Base-by-base conservation (phyloP, 2,888 invertebrate species). In the Lymantria monacha region DNA sequence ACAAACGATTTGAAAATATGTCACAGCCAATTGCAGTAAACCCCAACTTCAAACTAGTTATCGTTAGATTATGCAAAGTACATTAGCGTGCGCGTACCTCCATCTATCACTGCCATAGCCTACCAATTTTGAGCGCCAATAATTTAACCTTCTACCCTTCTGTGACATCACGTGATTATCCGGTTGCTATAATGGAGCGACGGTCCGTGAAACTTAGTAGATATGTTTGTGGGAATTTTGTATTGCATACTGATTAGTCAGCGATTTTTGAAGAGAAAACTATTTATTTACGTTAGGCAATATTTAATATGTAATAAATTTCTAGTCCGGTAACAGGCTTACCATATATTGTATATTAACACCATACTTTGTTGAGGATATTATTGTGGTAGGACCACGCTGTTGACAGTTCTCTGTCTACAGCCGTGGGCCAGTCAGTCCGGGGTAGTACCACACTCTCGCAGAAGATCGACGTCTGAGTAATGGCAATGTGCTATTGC, bases 71-170 rank as follows among this genome's bases (percentile, higher is more conserved):
- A 38, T 46, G 40, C 47, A 49, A 31, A 55, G 48, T 55, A 54
- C 55, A 49, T 58, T 65, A 55, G 41, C 14, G 37, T 55, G 47
- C 47, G 56, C 48, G 45, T 48, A 51, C 61, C 45, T 12, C 52
- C 56, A 68, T 71, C 64, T 64, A 59, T 70, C 66, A 64, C 55
- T 64, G 63, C 59, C 68, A 59, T 49, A 50, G 60, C 59, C 63
- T 54, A 63, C 61, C 65, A 71, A 71, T 71, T 69, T 70, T 71
- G 65, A 71, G 57, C 63, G 63, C 56, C 59, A 63, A 68, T 69
- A 68, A 69, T 66, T 71, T 63, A 66, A 53, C 60, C 44, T 54
- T 59, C 48, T 55, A 51, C 46, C 55, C 44, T 47, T 52, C 45
- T 55, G 53, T 59, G 58, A 57, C 57, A 57, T 61, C 61, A 62